These are phyloP conservation scores for Netelia fuscicornis DNA, from an alignment of 2,888 invertebrate genomes.

Conservation along the genomic window DNA sequence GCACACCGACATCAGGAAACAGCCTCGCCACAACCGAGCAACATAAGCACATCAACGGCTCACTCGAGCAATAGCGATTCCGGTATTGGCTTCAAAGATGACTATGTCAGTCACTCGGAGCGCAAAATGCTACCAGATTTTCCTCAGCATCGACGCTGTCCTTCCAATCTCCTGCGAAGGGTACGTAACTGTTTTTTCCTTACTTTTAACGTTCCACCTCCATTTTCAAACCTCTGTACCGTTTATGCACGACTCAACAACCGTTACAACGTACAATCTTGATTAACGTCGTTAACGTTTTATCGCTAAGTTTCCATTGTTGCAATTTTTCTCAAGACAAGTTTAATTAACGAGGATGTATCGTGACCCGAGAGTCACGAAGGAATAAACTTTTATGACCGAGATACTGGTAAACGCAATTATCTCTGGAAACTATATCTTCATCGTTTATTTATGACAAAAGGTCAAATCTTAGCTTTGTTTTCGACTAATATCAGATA, in stretches of 20 bases:
- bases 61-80: slow-evolving; percentile 98
- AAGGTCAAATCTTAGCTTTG: background rate
- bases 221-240: background rate
- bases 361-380: slow-evolving; percentile 36
- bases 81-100: slow-evolving; percentile 97
- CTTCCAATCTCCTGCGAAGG: slow-evolving; percentile 53
- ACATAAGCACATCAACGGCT: slow-evolving; percentile 91
- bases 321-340: slow-evolving; percentile 49
- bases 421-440: background rate
- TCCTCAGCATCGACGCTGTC: slow-evolving; percentile 84
- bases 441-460: slow-evolving; percentile 5
- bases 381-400: slow-evolving; percentile 21
- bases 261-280: background rate
- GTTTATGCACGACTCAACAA: background rate
- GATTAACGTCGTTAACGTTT: slow-evolving; percentile 48
- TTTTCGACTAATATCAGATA: background rate
- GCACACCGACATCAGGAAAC: slow-evolving; percentile 71
- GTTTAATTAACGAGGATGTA: slow-evolving; percentile 38
- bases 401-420: slow-evolving; percentile 17
- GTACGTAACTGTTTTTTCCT: slow-evolving; percentile 38
- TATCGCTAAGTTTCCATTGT: slow-evolving; percentile 47
- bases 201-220: background rate
- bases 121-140: slow-evolving; percentile 92
- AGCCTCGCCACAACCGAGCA: slow-evolving; percentile 93
- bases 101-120: slow-evolving; percentile 93